Conservation (phyloP, 1,140 invertebrate genomes). For the Drosophila insularis region DNA sequence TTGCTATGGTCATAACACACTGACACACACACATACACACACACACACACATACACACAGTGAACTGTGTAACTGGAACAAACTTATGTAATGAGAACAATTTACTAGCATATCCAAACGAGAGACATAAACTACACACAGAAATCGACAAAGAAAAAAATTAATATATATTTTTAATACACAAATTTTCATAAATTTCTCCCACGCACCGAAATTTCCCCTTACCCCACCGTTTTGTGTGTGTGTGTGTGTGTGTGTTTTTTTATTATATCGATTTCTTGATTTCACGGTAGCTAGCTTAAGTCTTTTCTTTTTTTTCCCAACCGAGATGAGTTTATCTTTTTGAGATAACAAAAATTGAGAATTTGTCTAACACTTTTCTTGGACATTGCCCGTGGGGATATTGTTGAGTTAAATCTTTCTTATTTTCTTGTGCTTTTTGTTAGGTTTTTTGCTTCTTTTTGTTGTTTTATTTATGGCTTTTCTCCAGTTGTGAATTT, state of each 20-base stretch:
- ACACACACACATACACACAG: too few relatives aligned
- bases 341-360: slow-evolving; percentile 32
- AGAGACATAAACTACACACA: too few relatives aligned
- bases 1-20: too few relatives aligned
- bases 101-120: too few relatives aligned
- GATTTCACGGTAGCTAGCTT: slow-evolving; percentile 4
- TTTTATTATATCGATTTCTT: slow-evolving; percentile 41
- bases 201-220: slow-evolving; percentile 29
- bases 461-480: slow-evolving; percentile 5
- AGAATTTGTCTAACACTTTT: slow-evolving; percentile 73
- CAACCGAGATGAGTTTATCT: slow-evolving; percentile 29
- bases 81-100: too few relatives aligned
- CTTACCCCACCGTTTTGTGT: background rate
- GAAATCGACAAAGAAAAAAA: too few relatives aligned
- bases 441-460: slow-evolving; percentile 16
- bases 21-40: too few relatives aligned
- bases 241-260: background rate
- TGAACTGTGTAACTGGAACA: too few relatives aligned
- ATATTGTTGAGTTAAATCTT: slow-evolving; percentile 5
- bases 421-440: slow-evolving; percentile 11
- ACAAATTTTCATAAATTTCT: background rate
- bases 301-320: background rate
- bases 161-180: too few relatives aligned
- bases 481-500: slow-evolving; percentile 29
- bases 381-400: slow-evolving; percentile 56